phyloP scores from a whole-genome alignment of 2,888 invertebrate species.

The Augochlorella aurata region DNA sequence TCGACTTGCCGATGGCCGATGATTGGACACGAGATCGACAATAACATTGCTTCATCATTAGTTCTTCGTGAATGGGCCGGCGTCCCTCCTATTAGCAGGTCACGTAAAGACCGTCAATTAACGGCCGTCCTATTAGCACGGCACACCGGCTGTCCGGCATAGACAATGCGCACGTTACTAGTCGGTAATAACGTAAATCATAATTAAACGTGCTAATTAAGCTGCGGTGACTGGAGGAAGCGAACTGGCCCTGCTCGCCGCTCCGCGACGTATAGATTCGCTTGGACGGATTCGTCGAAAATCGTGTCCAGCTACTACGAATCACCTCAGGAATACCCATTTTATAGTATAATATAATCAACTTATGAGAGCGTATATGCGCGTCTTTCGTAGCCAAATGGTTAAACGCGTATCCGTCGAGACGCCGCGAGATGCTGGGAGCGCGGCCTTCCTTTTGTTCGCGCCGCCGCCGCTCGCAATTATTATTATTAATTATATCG shows the following conservation, averaged over 20 bases:
- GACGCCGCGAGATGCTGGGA: background rate
- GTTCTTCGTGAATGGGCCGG: slow-evolving; percentile 31
- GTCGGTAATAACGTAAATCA: slow-evolving; percentile 62
- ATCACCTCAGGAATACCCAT: too few relatives aligned
- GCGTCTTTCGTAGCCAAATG: too few relatives aligned
- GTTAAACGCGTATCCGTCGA: background rate
- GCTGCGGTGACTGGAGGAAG: slow-evolving; percentile 9
- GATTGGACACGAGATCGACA: slow-evolving; percentile 11
- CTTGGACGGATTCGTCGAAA: background rate
- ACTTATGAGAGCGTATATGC: too few relatives aligned
- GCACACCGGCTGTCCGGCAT: slow-evolving; percentile 21
- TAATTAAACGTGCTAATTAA: slow-evolving; percentile 65
- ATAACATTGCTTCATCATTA: slow-evolving; percentile 23
- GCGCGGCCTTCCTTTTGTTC: slow-evolving; percentile 5
- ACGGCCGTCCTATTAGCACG: slow-evolving; percentile 48
- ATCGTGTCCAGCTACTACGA: too few relatives aligned
- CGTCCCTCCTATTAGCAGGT: slow-evolving; percentile 31
- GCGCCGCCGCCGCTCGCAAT: background rate
- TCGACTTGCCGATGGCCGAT: background rate
- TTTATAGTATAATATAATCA: too few relatives aligned
- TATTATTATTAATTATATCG: slow-evolving; percentile 29
- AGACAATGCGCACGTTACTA: slow-evolving; percentile 55
- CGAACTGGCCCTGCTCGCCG: background rate
- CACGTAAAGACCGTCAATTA: slow-evolving; percentile 49
- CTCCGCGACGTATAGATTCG: background rate